These are phyloP conservation scores for Cerastis leucographa DNA, from an alignment of 2,888 invertebrate species.

Conservation along the genomic window DNA sequence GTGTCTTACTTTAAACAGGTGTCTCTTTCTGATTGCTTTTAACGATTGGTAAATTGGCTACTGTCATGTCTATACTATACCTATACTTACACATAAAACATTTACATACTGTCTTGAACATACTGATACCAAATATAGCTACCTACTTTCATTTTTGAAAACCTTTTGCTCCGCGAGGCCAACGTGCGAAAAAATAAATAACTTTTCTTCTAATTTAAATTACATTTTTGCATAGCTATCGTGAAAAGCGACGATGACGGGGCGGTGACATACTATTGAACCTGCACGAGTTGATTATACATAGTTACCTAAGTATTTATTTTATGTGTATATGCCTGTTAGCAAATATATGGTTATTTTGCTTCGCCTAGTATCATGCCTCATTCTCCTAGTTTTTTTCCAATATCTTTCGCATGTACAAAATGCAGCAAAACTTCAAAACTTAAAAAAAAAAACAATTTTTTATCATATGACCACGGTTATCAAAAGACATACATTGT, in stretches of 20 bases:
- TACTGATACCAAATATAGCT: not conserved
- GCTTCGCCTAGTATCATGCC: not conserved
- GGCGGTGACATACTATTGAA: constrained; percentile 4
- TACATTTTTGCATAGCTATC: constrained; percentile 51
- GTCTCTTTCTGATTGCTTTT: not conserved
- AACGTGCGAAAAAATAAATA: not conserved
- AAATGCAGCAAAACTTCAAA: not conserved
- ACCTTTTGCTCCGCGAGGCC: not conserved
- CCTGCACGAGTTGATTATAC: not conserved
- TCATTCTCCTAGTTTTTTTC: not conserved
- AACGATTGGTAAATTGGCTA: not conserved
- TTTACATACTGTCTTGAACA: not conserved
- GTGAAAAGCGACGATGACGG: constrained; percentile 17
- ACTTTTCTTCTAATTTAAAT: constrained; percentile 19
- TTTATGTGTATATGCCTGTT: not conserved
- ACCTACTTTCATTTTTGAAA: not conserved
- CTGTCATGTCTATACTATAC: not conserved
- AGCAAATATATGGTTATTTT: not conserved
- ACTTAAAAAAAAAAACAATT: too few species aligned
- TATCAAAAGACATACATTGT: not conserved
- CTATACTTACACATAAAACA: not conserved
- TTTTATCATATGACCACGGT: not conserved
- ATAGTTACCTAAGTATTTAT: not conserved
- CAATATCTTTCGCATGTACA: not conserved
- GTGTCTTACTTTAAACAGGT: not conserved